Percentiles rank a stretch among this genome's conserved stretches.
These are phyloP conservation scores for Diadema setosum DNA, from an alignment of 35 echinoderm and acorn worm species.

Conservation along the genomic window DNA sequence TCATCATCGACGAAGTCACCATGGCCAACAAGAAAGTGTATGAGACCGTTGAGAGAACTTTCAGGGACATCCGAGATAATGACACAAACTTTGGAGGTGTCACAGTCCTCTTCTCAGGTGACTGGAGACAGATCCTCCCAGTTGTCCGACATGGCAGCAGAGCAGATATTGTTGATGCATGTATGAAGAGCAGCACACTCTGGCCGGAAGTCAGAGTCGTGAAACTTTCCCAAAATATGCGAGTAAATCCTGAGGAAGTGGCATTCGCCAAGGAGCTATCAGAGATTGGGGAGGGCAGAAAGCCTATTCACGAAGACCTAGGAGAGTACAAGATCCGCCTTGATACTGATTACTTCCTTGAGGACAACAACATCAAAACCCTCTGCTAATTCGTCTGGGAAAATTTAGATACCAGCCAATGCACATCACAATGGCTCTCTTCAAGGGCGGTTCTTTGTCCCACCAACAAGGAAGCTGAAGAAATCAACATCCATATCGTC, in stretches of 20 bases:
- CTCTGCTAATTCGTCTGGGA: neutral
- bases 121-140: constrained; percentile 43
- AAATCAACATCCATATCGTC: too few species aligned
- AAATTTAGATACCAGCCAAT: neutral
- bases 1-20: constrained; percentile 5
- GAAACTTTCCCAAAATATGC: constrained; percentile 6
- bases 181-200: neutral
- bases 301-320: neutral
- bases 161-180: constrained; percentile 15
- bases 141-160: constrained; percentile 25
- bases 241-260: neutral
- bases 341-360: neutral
- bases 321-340: neutral
- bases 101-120: neutral
- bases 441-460: neutral
- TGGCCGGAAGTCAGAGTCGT: neutral
- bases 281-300: neutral
- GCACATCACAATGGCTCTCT: neutral
- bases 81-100: constrained; percentile 3
- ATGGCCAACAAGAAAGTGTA: constrained; percentile 5
- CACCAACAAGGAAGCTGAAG: neutral
- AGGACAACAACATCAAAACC: neutral
- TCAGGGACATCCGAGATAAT: neutral
- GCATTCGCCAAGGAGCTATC: constrained; percentile 2
- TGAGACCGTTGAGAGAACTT: neutral